Percentiles rank a stretch among this genome's conserved stretches.
These are phyloP conservation scores for Brachycybe producta DNA, from an alignment of 2,888 invertebrate species.

Conservation along the genomic window DNA sequence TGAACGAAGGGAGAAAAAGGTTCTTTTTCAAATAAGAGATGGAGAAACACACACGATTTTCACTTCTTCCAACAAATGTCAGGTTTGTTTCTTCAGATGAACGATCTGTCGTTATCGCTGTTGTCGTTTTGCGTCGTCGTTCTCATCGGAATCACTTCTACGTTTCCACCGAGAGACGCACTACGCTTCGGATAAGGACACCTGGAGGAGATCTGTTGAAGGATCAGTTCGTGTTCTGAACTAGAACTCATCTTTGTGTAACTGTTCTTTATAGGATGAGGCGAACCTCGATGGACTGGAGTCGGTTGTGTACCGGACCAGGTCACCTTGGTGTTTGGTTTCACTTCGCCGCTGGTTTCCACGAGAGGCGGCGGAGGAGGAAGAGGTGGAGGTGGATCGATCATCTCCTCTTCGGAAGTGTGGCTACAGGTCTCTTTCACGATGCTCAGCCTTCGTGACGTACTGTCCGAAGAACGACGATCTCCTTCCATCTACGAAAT, in stretches of 20 bases:
- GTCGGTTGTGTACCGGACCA: neutral
- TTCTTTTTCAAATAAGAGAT: neutral
- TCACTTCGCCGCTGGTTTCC: too few species aligned
- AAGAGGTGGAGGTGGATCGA: too few species aligned
- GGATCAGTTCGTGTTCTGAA: constrained; percentile 4
- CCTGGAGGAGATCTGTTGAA: neutral
- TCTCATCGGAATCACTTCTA: neutral
- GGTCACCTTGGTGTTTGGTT: too few species aligned
- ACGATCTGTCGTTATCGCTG: too few species aligned
- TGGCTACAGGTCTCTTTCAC: neutral
- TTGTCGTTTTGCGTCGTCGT: neutral
- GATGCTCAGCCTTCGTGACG: neutral
- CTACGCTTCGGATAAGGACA: neutral
- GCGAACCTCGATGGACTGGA: constrained; percentile 12
- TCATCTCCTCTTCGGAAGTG: neutral
- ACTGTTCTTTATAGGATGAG: constrained; percentile 17
- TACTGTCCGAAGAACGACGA: neutral
- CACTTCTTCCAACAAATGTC: neutral
- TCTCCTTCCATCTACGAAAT: too few species aligned
- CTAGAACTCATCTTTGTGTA: constrained; percentile 8
- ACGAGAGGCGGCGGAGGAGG: too few species aligned
- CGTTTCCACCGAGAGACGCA: neutral
- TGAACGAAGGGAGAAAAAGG: too few species aligned
- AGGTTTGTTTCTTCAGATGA: too few species aligned
- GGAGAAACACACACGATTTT: neutral